phyloP scores from a whole-genome alignment of 23 tunicate genomes.

The Phallusia fumigata region DNA sequence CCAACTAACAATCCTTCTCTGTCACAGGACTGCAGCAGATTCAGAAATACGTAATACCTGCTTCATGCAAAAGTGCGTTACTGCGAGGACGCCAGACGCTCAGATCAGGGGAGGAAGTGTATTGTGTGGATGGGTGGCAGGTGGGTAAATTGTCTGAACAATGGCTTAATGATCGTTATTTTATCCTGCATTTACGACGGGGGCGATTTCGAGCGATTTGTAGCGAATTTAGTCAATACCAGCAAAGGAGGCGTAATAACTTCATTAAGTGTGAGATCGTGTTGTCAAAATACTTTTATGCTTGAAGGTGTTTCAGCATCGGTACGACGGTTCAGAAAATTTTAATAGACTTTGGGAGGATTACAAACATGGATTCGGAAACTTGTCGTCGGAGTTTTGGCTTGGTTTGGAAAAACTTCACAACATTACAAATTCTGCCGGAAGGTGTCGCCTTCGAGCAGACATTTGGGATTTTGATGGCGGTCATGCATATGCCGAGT shows the following conservation, averaged over 20 bases:
- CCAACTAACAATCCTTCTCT: too few relatives aligned
- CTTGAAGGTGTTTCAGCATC: slow-evolving; percentile 8
- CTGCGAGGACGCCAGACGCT: background rate
- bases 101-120: background rate
- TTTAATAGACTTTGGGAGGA: background rate
- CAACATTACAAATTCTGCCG: background rate
- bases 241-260: too few relatives aligned
- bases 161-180: too few relatives aligned
- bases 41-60: background rate
- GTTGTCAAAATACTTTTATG: too few relatives aligned
- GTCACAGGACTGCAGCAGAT: background rate
- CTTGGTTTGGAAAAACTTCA: background rate
- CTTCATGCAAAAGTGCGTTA: background rate
- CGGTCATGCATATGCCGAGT: background rate
- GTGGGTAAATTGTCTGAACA: background rate
- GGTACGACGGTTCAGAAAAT: background rate
- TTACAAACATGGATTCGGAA: slow-evolving; percentile 7
- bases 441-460: background rate
- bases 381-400: background rate
- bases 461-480: background rate
- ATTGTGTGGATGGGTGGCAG: background rate
- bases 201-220: too few relatives aligned
- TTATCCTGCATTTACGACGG: too few relatives aligned
- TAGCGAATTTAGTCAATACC: too few relatives aligned
- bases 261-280: too few relatives aligned